Evolutionary conservation across 2,113 vertebrate genomes (phyloP), one percentile per base, ranked within the genome.

Genomic region (Steatornis caripensis): DNA sequence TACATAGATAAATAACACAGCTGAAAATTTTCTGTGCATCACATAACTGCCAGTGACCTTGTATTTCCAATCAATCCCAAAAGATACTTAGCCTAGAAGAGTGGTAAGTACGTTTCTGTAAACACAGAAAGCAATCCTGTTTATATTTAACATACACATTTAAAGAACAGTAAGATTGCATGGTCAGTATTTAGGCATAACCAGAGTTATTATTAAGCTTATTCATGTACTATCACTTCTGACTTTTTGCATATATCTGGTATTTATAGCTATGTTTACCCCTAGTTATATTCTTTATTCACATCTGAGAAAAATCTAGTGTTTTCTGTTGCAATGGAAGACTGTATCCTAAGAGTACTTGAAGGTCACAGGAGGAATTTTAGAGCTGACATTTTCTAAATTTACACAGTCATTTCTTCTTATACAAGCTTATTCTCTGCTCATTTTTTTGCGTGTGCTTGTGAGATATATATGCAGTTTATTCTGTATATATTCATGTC

Each of bases 311-410:
- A 95, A 93, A 76, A 87, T 32, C 16, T 71, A 84, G 11, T 32
- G 37, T 72, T 87, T 94, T 91, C 69, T 83, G 12, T 64, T 37
- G 65, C 37, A 87, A 21, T 53, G 61, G 53, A 79, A 89, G 57
- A 18, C 36, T 87, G 27, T 54, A 68, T 84, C 55, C 55, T 92
- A 64, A 53, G 53, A 79, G 22, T 60, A 36, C 49, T 79, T 68
- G 72, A 81, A 95, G 87, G 89, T 94, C 85, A 81, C 27, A 87
- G 77, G 3, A 87, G 23, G n/a, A 94, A 82, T 89, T 96, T 95
- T 79, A 93, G 43, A 64, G 48, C 48, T 84, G 48, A 15, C 10
- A 39, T 81, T 93, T 93, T 91, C 55, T 82, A 79, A 95, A 96
- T 91, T 91, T 95, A 91, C 66, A 48, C 51, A 48, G 30, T 78